A percentile compares a stretch with the other conserved stretches of the same genome.
These are phyloP conservation scores for Channallabes apus DNA, from an alignment of 2,797 vertebrate species.

Conservation along the genomic window DNA sequence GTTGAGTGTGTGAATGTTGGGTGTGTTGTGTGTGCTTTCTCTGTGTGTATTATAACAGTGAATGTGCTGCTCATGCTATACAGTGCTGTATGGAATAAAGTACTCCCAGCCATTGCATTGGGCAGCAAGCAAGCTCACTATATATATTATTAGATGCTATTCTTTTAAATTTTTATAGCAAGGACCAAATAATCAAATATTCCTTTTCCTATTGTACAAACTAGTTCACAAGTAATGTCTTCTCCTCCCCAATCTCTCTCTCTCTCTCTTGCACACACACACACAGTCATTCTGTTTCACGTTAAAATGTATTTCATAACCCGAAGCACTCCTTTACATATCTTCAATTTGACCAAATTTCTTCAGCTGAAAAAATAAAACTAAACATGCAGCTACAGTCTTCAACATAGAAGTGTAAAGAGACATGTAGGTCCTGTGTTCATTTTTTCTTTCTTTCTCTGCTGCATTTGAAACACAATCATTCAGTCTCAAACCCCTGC, in stretches of 20 bases:
- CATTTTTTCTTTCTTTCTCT: constrained; percentile 23
- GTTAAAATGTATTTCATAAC: neutral
- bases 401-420: constrained; percentile 25
- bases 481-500: constrained; percentile 42
- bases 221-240: neutral
- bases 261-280: neutral
- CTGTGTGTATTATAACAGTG: too few relatives aligned
- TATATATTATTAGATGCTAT: too few relatives aligned
- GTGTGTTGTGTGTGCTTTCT: too few relatives aligned
- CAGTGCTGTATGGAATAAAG: too few relatives aligned
- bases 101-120: too few relatives aligned
- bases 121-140: too few relatives aligned
- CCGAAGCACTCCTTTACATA: neutral
- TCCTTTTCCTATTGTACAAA: neutral
- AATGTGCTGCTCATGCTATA: too few relatives aligned
- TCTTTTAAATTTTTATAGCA: neutral
- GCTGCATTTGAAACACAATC: constrained; percentile 51
- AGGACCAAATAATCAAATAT: neutral
- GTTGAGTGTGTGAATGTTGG: too few relatives aligned
- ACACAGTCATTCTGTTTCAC: neutral
- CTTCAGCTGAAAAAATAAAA: neutral
- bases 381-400: neutral
- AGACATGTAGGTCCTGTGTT: constrained; percentile 33
- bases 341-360: constrained; percentile 6
- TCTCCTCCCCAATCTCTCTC: neutral